Percentiles rank a stretch among this genome's conserved stretches.
Evolutionary conservation across 2,113 vertebrate genomes (phyloP).

Genomic region (Limanda limanda): DNA sequence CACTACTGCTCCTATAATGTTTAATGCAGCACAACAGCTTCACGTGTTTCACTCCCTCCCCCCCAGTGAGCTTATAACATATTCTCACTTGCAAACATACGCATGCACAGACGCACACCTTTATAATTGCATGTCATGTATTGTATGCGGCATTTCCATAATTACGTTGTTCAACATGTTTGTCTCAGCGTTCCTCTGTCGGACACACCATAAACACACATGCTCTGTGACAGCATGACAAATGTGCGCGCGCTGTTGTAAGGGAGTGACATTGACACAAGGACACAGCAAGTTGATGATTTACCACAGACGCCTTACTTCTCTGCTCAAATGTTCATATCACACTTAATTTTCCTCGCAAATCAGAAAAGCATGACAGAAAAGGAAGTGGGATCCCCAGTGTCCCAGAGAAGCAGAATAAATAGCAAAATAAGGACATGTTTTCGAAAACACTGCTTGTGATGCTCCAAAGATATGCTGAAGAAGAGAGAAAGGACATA

Average conservation of each 20-base stretch:
- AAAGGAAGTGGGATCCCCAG: constrained; percentile 9
- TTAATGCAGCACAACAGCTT: background rate
- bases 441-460: background rate
- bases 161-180: constrained; percentile 31
- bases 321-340: constrained; percentile 37
- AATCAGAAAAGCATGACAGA: constrained; percentile 25
- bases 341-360: constrained; percentile 39
- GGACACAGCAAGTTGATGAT: constrained; percentile 31
- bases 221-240: constrained; percentile 33
- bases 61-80: background rate
- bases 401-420: background rate
- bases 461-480: background rate
- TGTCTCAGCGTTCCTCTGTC: constrained; percentile 4
- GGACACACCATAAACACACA: constrained; percentile 6
- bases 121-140: constrained; percentile 41
- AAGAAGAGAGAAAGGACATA: background rate
- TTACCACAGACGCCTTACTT: constrained; percentile 27
- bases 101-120: background rate
- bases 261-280: constrained; percentile 49
- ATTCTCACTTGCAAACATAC: background rate
- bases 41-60: background rate
- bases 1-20: background rate
- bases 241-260: background rate
- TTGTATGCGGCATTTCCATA: constrained; percentile 32
- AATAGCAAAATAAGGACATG: background rate